phyloP scores from a whole-genome alignment of 2,888 invertebrate species.

The Emmelina monodactyla region DNA sequence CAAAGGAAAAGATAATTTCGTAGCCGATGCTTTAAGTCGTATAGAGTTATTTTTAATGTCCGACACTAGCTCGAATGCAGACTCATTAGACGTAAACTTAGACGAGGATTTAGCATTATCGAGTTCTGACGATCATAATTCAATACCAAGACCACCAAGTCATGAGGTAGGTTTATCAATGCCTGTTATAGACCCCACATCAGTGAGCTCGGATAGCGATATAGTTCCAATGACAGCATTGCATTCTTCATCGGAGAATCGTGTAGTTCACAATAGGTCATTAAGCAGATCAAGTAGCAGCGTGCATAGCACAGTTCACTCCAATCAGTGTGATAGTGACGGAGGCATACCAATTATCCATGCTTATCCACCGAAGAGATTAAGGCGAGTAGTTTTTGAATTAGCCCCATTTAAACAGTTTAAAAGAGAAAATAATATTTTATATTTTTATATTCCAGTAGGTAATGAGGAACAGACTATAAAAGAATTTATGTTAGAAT shows the following conservation, averaged over 20 bases:
- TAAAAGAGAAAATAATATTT: constrained; percentile 1
- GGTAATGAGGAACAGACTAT: constrained; percentile 5
- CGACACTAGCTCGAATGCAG: background rate
- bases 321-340: constrained; percentile 1
- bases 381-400: constrained; percentile 8
- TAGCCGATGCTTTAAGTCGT: constrained; percentile 7
- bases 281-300: too few species aligned
- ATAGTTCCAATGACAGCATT: too few species aligned
- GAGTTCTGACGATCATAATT: background rate
- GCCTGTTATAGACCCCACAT: too few species aligned
- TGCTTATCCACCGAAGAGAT: constrained; percentile 7
- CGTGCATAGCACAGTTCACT: background rate
- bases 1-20: constrained; percentile 4
- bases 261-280: too few species aligned
- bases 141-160: too few species aligned
- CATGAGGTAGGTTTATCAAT: too few species aligned
- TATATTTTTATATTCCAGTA: constrained; percentile 6
- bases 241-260: too few species aligned
- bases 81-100: background rate
- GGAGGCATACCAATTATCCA: constrained; percentile 8
- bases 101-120: background rate
- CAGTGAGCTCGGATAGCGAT: too few species aligned
- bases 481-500: constrained; percentile 11
- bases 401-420: constrained; percentile 8
- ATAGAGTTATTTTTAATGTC: too few species aligned